phyloP scores from a whole-genome alignment of 2,888 invertebrate genomes.

The Phyllotreta cruciferae region DNA sequence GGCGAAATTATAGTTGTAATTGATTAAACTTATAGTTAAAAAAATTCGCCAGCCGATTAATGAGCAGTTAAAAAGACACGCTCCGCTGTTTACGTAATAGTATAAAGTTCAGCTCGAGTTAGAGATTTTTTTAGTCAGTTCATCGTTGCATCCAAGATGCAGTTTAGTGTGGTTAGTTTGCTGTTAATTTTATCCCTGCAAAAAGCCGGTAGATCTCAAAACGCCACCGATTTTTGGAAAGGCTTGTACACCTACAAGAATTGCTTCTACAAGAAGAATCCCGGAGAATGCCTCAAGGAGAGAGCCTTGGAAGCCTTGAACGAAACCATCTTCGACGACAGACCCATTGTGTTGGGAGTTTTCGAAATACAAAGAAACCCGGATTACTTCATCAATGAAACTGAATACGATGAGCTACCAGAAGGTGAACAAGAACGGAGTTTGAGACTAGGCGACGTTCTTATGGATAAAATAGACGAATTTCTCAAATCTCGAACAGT shows the following conservation, averaged over 20 bases:
- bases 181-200: constrained; percentile 29
- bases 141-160: constrained; percentile 36
- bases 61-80: constrained; percentile 45
- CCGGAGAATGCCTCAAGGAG: constrained; percentile 59
- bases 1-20: constrained; percentile 35
- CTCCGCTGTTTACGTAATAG: constrained; percentile 44
- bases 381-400: constrained; percentile 49
- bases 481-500: constrained; percentile 60
- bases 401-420: constrained; percentile 62
- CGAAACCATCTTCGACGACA: constrained; percentile 56
- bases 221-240: constrained; percentile 41
- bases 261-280: constrained; percentile 54
- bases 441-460: constrained; percentile 59
- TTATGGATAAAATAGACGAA: constrained; percentile 58
- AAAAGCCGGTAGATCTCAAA: constrained; percentile 29
- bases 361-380: constrained; percentile 57
- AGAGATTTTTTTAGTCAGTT: constrained; percentile 38
- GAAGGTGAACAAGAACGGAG: constrained; percentile 64
- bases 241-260: constrained; percentile 47
- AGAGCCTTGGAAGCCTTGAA: constrained; percentile 58
- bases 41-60: constrained; percentile 42
- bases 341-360: constrained; percentile 53
- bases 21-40: constrained; percentile 23
- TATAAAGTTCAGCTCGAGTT: constrained; percentile 47
- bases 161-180: constrained; percentile 32